phyloP scores from a whole-genome alignment of 2,888 invertebrate genomes.

The Gari tellinella region DNA sequence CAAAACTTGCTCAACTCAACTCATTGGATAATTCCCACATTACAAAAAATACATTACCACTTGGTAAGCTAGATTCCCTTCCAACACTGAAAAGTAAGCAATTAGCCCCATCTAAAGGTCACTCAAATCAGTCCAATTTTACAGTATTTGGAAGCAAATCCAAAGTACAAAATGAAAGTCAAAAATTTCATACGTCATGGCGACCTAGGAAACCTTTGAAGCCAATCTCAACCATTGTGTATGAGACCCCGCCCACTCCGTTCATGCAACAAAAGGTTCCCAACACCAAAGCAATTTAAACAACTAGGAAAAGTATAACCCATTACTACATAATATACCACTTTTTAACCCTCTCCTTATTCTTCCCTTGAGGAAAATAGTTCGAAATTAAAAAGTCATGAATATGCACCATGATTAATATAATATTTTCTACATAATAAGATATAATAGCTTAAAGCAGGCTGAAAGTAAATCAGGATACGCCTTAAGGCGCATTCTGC shows the following conservation, averaged over 20 bases:
- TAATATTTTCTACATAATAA: too few species aligned
- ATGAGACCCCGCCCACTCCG: conserved; percentile 65
- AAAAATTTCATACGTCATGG: conserved; percentile 57
- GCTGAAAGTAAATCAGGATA: too few species aligned
- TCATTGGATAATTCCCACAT: conserved; percentile 40
- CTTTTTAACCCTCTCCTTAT: too few species aligned
- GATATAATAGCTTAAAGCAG: too few species aligned
- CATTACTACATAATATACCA: too few species aligned
- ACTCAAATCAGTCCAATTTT: conserved; percentile 8
- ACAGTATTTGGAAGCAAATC: conserved; percentile 56
- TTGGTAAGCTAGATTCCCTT: conserved; percentile 31
- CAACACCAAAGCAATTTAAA: too few species aligned
- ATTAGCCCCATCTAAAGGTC: conserved; percentile 1
- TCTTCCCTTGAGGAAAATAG: too few species aligned
- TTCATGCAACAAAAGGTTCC: conserved; percentile 18
- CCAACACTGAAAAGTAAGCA: conserved; percentile 25
- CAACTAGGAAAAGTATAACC: too few species aligned
- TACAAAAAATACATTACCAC: conserved; percentile 20
- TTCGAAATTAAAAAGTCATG: too few species aligned
- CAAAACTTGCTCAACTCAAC: conserved; percentile 47
- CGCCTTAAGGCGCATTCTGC: too few species aligned
- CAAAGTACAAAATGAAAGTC: conserved; percentile 29
- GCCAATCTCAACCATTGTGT: conserved; percentile 42
- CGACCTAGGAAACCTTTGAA: conserved; percentile 56
- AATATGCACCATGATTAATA: too few species aligned